phyloP scores from a whole-genome alignment of 2,888 invertebrate species.

The Eupelmus urozonus region DNA sequence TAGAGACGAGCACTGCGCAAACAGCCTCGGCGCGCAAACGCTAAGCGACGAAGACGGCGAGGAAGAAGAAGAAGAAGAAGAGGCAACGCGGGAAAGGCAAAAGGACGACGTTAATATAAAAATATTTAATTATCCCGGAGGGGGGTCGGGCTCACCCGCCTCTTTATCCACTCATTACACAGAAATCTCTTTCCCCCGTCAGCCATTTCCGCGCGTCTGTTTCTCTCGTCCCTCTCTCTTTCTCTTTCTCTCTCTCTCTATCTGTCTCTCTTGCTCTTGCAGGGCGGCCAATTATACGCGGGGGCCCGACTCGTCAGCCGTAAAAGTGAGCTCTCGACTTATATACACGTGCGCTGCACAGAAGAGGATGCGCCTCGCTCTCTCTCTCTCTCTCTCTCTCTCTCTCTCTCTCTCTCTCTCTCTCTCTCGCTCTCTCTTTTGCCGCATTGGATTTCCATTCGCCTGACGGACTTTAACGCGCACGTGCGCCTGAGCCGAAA shows the following conservation, averaged over 20 bases:
- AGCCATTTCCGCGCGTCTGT: neutral
- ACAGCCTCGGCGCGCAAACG: no score
- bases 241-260: neutral
- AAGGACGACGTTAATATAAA: constrained; percentile 14
- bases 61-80: neutral
- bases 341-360: neutral
- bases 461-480: constrained; percentile 18
- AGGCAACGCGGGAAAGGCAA: no score
- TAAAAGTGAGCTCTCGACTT: constrained; percentile 50
- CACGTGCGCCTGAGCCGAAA: constrained; percentile 37
- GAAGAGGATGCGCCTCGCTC: neutral
- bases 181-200: constrained; percentile 5
- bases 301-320: constrained; percentile 25
- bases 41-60: neutral
- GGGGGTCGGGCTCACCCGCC: no score
- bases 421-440: neutral
- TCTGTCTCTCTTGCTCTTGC: neutral
- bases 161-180: constrained; percentile 24
- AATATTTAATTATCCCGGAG: constrained; percentile 48
- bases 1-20: no score
- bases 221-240: neutral
- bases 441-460: constrained; percentile 38
- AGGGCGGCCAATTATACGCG: constrained; percentile 33
- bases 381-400: neutral
- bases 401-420: neutral